Percentiles rank a stretch among this genome's conserved stretches.
Conservation (phyloP, 2,888 invertebrate species). For the Caradrina clavipalpis region DNA sequence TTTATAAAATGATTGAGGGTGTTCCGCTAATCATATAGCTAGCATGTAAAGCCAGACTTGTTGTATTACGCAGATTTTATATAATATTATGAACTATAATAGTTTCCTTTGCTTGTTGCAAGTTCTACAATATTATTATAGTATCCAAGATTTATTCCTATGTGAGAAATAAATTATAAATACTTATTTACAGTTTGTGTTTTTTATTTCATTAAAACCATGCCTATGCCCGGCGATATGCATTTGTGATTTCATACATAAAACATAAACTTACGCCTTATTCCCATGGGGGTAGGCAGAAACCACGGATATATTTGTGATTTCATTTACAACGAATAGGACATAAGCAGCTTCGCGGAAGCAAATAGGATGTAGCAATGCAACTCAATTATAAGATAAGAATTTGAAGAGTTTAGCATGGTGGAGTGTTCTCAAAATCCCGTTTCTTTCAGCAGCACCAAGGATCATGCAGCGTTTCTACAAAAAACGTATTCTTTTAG, state of each 20-base stretch:
- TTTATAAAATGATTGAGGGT: constrained; percentile 29
- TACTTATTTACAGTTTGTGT: constrained; percentile 9
- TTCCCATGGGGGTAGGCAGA: too few species aligned
- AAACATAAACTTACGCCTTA: too few species aligned
- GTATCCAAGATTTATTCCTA: constrained; percentile 47
- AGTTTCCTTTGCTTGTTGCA: constrained; percentile 48
- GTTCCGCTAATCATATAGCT: constrained; percentile 25
- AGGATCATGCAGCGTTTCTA: too few species aligned
- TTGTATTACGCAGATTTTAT: constrained; percentile 20
- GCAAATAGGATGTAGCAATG: too few species aligned
- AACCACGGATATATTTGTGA: too few species aligned
- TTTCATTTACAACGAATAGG: too few species aligned
- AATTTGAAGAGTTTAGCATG: neutral
- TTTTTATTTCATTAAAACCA: neutral
- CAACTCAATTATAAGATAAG: neutral
- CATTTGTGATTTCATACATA: too few species aligned
- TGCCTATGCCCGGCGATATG: too few species aligned
- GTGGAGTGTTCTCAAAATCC: too few species aligned
- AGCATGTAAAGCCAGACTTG: constrained; percentile 23
- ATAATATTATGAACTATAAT: constrained; percentile 47
- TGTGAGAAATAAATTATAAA: constrained; percentile 55
- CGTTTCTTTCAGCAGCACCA: too few species aligned
- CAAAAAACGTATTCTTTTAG: too few species aligned
- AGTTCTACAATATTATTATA: constrained; percentile 41
- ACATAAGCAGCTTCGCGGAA: too few species aligned